phyloP scores from a whole-genome alignment of 2,113 vertebrate genomes.

The Scartelaos histophorus region DNA sequence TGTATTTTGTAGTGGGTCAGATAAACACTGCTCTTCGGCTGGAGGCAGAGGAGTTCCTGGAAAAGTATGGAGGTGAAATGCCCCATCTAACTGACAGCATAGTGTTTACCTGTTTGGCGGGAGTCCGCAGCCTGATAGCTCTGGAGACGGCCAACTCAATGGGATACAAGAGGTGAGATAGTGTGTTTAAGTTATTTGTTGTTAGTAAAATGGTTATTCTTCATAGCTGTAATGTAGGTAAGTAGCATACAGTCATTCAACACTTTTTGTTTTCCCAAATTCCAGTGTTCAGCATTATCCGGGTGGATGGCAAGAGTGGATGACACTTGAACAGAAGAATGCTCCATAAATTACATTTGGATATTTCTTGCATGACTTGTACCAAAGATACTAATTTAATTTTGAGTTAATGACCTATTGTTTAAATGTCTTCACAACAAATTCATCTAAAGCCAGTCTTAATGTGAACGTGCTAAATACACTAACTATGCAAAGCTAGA shows the following conservation, averaged over 20 bases:
- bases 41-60: conserved; percentile 79
- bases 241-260: not conserved
- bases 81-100: conserved; percentile 81
- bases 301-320: conserved; percentile 93
- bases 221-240: not conserved
- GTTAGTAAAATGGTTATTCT: not conserved
- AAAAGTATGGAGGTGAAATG: conserved; percentile 83
- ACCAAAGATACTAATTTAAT: not conserved
- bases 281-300: conserved; percentile 85
- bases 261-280: conserved; percentile 26
- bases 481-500: conserved; percentile 45
- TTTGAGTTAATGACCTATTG: conserved; percentile 2
- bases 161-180: conserved; percentile 85
- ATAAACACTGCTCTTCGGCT: conserved; percentile 85
- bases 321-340: conserved; percentile 74
- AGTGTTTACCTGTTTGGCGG: conserved; percentile 88
- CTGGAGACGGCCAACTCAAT: conserved; percentile 77
- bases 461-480: not conserved
- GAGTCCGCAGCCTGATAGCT: conserved; percentile 85
- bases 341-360: not conserved
- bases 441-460: not conserved
- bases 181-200: not conserved
- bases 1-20: conserved; percentile 79
- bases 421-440: not conserved
- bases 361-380: conserved; percentile 10